A percentile compares a stretch with the other conserved stretches of the same genome.
These are phyloP conservation scores for Montipora capitata DNA, from an alignment of 92 coral and sea anemone species.

Conservation along the genomic window DNA sequence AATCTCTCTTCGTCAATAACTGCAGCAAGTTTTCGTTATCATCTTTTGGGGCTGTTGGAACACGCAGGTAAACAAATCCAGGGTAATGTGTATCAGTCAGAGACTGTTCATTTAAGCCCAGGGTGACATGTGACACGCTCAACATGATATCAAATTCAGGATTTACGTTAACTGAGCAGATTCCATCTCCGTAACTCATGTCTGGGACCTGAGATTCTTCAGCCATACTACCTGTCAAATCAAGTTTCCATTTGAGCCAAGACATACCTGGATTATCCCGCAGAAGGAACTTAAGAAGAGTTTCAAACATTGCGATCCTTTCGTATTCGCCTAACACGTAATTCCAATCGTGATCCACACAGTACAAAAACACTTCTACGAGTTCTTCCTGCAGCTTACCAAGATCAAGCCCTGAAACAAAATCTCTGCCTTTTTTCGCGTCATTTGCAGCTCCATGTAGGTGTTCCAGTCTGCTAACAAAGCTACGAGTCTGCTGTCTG, in stretches of 20 bases:
- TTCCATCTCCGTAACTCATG: constrained; percentile 21
- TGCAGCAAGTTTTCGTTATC: constrained; percentile 18
- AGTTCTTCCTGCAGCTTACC: constrained; percentile 51
- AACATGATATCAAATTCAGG: constrained; percentile 58
- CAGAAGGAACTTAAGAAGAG: constrained; percentile 34
- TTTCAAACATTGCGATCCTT: constrained; percentile 32
- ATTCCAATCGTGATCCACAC: constrained; percentile 62
- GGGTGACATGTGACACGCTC: constrained; percentile 22
- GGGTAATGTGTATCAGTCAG: constrained; percentile 21
- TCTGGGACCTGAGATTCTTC: constrained; percentile 59
- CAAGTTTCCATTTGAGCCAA: constrained; percentile 58
- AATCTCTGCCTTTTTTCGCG: constrained; percentile 27
- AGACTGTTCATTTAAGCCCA: constrained; percentile 21
- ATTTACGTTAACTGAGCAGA: constrained; percentile 3
- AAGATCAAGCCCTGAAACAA: constrained; percentile 57
- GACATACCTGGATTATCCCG: constrained; percentile 35
- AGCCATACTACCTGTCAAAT: constrained; percentile 48
- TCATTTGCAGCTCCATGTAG: constrained; percentile 43
- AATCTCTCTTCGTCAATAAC: constrained; percentile 16
- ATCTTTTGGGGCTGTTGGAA: not conserved
- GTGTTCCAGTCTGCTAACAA: constrained; percentile 32
- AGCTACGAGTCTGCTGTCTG: constrained; percentile 17
- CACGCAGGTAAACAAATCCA: constrained; percentile 27
- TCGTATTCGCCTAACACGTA: constrained; percentile 2
- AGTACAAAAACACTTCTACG: constrained; percentile 38